Evolutionary conservation across 2,797 vertebrate genomes (phyloP).

Genomic region (Coendou prehensilis): DNA sequence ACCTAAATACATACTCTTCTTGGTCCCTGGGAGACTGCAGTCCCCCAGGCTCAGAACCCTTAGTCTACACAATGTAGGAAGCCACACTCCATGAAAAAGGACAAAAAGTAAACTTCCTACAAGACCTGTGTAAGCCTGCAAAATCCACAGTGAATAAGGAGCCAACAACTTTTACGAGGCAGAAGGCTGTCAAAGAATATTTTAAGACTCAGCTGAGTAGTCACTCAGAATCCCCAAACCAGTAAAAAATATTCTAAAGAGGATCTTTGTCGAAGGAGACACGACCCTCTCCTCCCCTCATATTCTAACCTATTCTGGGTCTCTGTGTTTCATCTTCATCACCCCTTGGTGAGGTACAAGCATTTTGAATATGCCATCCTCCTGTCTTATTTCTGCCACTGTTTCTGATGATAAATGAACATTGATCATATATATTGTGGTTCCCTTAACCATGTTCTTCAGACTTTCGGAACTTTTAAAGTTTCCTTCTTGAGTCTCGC

Average conservation of each 20-base stretch:
- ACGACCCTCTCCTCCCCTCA: too few relatives aligned
- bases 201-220: not conserved
- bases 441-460: not conserved
- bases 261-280: too few relatives aligned
- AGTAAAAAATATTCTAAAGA: too few relatives aligned
- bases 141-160: not conserved
- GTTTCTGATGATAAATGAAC: not conserved
- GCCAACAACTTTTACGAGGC: not conserved
- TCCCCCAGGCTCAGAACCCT: not conserved
- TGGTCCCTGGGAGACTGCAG: not conserved
- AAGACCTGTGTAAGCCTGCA: not conserved
- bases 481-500: too few relatives aligned
- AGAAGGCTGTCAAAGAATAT: not conserved
- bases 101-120: not conserved
- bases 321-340: too few relatives aligned
- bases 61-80: not conserved
- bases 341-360: not conserved
- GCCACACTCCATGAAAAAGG: not conserved
- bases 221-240: not conserved
- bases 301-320: too few relatives aligned
- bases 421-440: not conserved
- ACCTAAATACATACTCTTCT: not conserved
- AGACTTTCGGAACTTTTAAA: not conserved
- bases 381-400: not conserved
- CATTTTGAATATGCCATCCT: not conserved